Percentiles rank a stretch among this genome's conserved stretches.
These are phyloP conservation scores for Ammodytes marinus DNA, from an alignment of 2,113 vertebrate species.

Conservation along the genomic window DNA sequence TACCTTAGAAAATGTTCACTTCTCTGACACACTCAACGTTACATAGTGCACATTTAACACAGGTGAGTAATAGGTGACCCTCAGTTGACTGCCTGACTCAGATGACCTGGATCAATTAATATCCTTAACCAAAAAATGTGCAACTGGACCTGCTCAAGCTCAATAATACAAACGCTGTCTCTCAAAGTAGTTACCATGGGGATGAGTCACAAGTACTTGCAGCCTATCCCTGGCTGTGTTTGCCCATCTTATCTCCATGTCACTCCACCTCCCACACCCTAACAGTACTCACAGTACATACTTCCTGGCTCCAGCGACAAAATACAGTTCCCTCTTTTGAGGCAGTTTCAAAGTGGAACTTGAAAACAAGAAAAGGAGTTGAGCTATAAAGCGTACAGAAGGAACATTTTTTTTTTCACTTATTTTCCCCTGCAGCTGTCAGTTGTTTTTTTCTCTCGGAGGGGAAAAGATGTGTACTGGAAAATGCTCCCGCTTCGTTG, in stretches of 20 bases:
- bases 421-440: neutral
- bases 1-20: too few relatives aligned
- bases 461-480: conserved; percentile 85
- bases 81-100: neutral
- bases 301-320: neutral
- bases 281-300: neutral
- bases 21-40: too few relatives aligned
- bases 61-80: neutral
- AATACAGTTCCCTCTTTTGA: neutral
- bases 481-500: conserved; percentile 82
- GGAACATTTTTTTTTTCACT: neutral
- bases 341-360: neutral
- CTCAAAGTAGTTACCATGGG: neutral
- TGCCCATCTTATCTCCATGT: conserved; percentile 35
- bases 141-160: neutral
- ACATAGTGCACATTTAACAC: too few relatives aligned
- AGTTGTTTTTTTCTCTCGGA: neutral
- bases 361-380: neutral
- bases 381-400: neutral
- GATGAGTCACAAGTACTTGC: conserved; percentile 45
- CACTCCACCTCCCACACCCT: conserved; percentile 46
- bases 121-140: neutral
- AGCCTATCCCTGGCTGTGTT: conserved; percentile 56
- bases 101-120: neutral
- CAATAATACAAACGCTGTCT: conserved; percentile 22